These are phyloP conservation scores for Drosophila orosa DNA, from an alignment of 1,140 invertebrate species.

Conservation along the genomic window DNA sequence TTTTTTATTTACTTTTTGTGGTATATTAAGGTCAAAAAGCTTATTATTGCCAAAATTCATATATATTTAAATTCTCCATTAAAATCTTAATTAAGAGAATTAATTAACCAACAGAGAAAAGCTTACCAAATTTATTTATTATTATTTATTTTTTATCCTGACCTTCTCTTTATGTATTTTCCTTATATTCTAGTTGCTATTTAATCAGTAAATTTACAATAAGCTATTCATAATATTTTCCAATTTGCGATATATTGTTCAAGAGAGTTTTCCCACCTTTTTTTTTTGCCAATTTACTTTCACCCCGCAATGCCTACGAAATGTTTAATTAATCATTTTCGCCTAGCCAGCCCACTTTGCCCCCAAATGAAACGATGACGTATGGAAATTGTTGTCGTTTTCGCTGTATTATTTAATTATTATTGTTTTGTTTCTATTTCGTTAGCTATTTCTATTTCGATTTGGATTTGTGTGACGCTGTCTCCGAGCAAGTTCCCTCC, in stretches of 20 bases:
- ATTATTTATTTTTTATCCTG: too few species aligned
- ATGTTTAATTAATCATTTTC: constrained; percentile 65
- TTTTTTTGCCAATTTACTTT: constrained; percentile 12
- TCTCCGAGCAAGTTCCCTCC: constrained; percentile 30
- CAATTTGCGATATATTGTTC: background rate
- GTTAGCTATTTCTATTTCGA: constrained; percentile 44
- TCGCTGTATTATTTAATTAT: constrained; percentile 49
- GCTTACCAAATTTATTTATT: too few species aligned
- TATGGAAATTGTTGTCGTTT: constrained; percentile 50
- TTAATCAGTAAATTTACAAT: background rate
- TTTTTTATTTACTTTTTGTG: too few species aligned
- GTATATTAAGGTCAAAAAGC: too few species aligned
- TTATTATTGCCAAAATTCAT: too few species aligned
- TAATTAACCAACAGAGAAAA: too few species aligned
- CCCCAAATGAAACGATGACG: constrained; percentile 49
- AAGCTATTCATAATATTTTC: background rate
- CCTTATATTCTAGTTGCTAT: background rate
- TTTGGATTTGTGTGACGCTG: constrained; percentile 45
- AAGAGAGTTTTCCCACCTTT: background rate
- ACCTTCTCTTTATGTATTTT: background rate
- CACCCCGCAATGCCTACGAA: constrained; percentile 17
- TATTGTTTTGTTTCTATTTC: constrained; percentile 44
- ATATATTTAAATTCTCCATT: too few species aligned
- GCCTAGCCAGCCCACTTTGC: constrained; percentile 7
- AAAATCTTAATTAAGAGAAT: too few species aligned